phyloP scores from a whole-genome alignment of 2,888 invertebrate species.

The Xylophagus ater region DNA sequence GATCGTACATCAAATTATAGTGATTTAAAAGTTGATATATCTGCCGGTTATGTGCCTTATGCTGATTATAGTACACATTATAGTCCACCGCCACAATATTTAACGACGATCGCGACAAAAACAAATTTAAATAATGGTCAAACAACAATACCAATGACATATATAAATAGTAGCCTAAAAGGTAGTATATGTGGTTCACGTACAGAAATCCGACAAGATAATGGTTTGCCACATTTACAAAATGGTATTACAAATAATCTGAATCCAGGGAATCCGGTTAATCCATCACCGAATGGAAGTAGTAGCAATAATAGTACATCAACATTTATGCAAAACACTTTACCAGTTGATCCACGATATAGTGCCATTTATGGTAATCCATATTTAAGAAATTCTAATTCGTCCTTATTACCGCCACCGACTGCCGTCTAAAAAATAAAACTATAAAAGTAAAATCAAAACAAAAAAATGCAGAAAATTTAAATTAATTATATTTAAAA shows the following conservation, averaged over 20 bases:
- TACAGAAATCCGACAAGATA: slow-evolving; percentile 28
- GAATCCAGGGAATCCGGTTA: too few relatives aligned
- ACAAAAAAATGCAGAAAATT: neutral
- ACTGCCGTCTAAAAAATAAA: slow-evolving; percentile 11
- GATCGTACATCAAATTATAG: slow-evolving; percentile 88
- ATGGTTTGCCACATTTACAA: slow-evolving; percentile 32
- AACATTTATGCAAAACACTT: slow-evolving; percentile 18
- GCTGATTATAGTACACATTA: slow-evolving; percentile 83
- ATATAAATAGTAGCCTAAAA: slow-evolving; percentile 33
- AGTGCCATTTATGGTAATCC: slow-evolving; percentile 86
- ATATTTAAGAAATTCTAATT: slow-evolving; percentile 60
- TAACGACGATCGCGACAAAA: slow-evolving; percentile 26
- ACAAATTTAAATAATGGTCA: slow-evolving; percentile 9
- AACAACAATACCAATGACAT: slow-evolving; percentile 32
- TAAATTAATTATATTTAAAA: neutral
- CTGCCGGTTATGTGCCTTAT: slow-evolving; percentile 74
- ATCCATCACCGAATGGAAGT: slow-evolving; percentile 36
- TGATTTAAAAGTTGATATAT: slow-evolving; percentile 78
- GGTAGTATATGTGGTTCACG: slow-evolving; percentile 33
- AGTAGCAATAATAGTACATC: slow-evolving; percentile 10
- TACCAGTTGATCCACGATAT: slow-evolving; percentile 67
- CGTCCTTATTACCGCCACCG: slow-evolving; percentile 44
- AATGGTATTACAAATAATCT: too few relatives aligned
- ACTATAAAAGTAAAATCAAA: neutral
- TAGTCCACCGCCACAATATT: slow-evolving; percentile 57